These are phyloP conservation scores for Sesia bembeciformis DNA, from an alignment of 2,888 invertebrate species.

Conservation along the genomic window DNA sequence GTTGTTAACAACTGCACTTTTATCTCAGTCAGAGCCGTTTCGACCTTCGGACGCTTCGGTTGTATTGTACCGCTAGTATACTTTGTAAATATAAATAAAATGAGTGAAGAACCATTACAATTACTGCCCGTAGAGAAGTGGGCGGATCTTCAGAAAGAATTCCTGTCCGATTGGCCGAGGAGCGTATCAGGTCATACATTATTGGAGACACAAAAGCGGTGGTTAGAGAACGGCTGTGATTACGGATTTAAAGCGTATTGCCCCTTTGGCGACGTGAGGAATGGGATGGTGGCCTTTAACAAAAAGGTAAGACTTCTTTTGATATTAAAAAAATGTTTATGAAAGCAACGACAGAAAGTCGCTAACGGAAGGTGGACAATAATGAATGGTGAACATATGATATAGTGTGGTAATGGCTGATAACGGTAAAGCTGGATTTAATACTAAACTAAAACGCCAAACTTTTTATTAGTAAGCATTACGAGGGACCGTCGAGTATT, in stretches of 20 bases:
- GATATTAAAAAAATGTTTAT: too few relatives aligned
- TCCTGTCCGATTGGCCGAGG: background rate
- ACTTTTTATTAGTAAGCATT: too few relatives aligned
- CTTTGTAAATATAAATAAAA: background rate
- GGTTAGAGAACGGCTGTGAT: background rate
- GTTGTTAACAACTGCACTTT: background rate
- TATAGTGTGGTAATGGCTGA: too few relatives aligned
- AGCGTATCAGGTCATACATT: conserved; percentile 1
- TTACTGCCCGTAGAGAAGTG: background rate
- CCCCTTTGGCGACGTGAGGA: conserved; percentile 1
- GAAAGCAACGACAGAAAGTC: too few relatives aligned
- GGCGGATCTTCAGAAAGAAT: background rate
- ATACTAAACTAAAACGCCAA: too few relatives aligned
- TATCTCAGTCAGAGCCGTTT: background rate
- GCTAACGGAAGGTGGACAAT: too few relatives aligned
- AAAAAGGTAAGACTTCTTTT: conserved; percentile 2
- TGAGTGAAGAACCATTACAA: conserved; percentile 1
- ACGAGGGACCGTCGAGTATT: too few relatives aligned
- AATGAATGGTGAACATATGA: too few relatives aligned
- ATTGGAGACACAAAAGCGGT: background rate
- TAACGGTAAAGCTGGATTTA: too few relatives aligned
- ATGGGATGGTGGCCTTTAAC: conserved; percentile 3
- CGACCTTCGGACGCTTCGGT: background rate
- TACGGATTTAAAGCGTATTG: conserved; percentile 3
- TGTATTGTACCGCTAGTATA: background rate